Evolutionary conservation across 2,113 vertebrate species (phyloP).

Genomic region (Noctilio leporinus): DNA sequence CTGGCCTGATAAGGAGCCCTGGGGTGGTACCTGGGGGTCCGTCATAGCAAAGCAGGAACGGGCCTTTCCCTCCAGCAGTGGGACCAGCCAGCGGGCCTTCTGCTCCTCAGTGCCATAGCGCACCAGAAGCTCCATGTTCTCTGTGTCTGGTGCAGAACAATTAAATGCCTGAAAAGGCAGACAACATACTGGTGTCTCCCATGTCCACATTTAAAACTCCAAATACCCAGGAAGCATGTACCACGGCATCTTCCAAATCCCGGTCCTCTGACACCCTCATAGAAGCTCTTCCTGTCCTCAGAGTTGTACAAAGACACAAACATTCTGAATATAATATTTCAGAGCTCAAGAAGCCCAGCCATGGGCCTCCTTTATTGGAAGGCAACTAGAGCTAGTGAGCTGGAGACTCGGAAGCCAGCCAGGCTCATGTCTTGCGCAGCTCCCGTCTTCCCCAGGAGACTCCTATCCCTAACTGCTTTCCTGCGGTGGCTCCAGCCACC

Average conservation of each 20-base stretch:
- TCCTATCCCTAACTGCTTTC: neutral
- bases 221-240: neutral
- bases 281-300: neutral
- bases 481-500: neutral
- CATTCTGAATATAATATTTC: neutral
- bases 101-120: conserved; percentile 71
- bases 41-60: conserved; percentile 80
- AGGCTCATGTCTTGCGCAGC: neutral
- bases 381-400: neutral
- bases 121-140: conserved; percentile 78
- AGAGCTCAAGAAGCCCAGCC: neutral
- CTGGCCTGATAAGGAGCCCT: neutral
- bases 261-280: neutral
- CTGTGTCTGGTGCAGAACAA: conserved; percentile 78
- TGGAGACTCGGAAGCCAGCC: neutral
- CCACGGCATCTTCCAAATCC: neutral
- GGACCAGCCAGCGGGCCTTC: conserved; percentile 74
- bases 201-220: neutral
- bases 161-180: conserved; percentile 75
- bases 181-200: neutral
- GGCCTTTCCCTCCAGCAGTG: conserved; percentile 69
- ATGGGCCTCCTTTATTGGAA: neutral
- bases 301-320: neutral
- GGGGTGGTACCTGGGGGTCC: conserved; percentile 69
- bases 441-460: neutral